These are phyloP conservation scores for Epinephelus malabaricus DNA, from an alignment of 2,797 vertebrate species.

Conservation along the genomic window DNA sequence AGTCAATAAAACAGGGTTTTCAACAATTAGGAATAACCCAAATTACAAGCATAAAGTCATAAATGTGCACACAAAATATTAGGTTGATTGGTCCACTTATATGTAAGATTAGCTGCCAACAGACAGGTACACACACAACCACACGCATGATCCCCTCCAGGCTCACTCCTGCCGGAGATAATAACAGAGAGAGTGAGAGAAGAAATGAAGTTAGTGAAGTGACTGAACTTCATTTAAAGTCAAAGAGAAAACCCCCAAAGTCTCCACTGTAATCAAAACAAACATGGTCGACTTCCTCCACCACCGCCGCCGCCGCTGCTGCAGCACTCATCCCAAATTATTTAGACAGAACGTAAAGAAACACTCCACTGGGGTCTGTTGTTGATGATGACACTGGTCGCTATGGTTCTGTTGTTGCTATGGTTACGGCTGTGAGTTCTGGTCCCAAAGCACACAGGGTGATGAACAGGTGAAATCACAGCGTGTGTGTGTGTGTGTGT, in stretches of 20 bases:
- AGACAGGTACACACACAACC: too few relatives aligned
- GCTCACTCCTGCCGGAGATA: background rate
- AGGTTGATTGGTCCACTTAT: too few relatives aligned
- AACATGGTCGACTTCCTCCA: slow-evolving; percentile 1
- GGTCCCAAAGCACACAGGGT: slow-evolving; percentile 25
- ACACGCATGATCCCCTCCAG: too few relatives aligned
- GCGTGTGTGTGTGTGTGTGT: slow-evolving; percentile 23
- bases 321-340: background rate
- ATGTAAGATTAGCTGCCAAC: too few relatives aligned
- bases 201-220: background rate
- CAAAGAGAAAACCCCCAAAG: slow-evolving; percentile 21
- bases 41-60: too few relatives aligned
- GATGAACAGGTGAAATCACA: slow-evolving; percentile 36
- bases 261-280: slow-evolving; percentile 32
- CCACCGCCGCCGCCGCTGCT: background rate
- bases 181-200: background rate
- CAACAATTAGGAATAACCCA: too few relatives aligned
- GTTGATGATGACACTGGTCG: slow-evolving; percentile 37
- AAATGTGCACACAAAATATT: too few relatives aligned
- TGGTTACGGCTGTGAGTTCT: slow-evolving; percentile 42
- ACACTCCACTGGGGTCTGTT: background rate
- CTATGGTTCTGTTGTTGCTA: slow-evolving; percentile 48
- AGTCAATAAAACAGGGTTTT: too few relatives aligned
- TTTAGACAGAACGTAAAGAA: background rate
- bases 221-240: slow-evolving; percentile 33